Evolutionary conservation across 2,113 vertebrate species (phyloP), one percentile per base, ranked within the genome.

Genomic region (Chrysochloris asiatica): DNA sequence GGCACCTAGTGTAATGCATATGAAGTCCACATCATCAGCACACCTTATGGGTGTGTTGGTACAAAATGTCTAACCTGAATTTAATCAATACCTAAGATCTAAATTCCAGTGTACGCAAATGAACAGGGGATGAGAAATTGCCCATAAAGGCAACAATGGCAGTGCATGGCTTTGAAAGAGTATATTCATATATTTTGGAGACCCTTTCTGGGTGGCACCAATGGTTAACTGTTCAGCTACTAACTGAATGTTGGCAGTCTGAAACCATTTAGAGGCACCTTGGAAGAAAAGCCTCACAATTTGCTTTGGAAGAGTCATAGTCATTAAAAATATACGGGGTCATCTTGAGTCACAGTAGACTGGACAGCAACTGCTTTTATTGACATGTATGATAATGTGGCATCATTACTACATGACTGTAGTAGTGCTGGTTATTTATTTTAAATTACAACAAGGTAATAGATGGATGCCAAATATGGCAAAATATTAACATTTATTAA

Each of bases 111-210:
- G 17, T 13, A 2, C 45, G 36, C 54, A 10, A 71, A 80, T 28
- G 1, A 28, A 38, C 4, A 0, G 14, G 30, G 48, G 16, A 16
- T 5, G 26, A 36, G 0, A 0, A 9, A 1, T 10, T 17, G 36
- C 47, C 67, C 4, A 3, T 1, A 21, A 87, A 56, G 59, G 26
- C 30, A 1, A 19, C 2, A 45, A 19, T 17, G 1, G 13, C 10
- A 28, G 17, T 1, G 38, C 0, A 2, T 4, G 16, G 33, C 26
- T 26, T 0, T 6, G 26, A 47, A 10, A 24, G 26, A 65, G 14
- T 10, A 8, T 9, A 17, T 13, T 16, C 69, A 28, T 11, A 3
- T 6, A 1, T 41, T 45, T 61, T 21, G 83, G 26, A 38, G 50
- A n/a, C 11, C 9, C 4, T 54, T n/a, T 8, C 33, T 56, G 65